A percentile compares a stretch with the other conserved stretches of the same genome.
phyloP scores from a whole-genome alignment of 2,888 invertebrate species.

The Parnassius orleans region DNA sequence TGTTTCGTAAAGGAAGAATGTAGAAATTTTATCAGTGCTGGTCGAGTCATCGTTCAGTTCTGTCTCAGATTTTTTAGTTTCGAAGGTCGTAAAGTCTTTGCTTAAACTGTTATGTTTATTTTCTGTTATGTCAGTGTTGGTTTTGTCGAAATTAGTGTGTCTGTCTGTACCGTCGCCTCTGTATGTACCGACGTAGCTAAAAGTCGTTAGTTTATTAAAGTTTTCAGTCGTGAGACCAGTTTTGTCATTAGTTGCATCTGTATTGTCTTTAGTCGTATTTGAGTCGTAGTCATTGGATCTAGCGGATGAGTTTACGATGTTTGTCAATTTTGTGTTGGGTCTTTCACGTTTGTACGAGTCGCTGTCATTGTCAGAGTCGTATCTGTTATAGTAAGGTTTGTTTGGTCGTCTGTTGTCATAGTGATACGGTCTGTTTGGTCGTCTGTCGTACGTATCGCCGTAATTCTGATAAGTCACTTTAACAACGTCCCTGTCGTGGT shows the following conservation, averaged over 20 bases:
- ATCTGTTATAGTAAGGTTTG: conserved; percentile 63
- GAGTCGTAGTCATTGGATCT: conserved; percentile 57
- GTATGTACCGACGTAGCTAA: conserved; percentile 74
- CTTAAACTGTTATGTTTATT: conserved; percentile 48
- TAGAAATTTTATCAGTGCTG: conserved; percentile 58
- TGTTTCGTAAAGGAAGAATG: conserved; percentile 67
- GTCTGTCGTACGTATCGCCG: conserved; percentile 65
- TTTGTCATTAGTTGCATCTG: conserved; percentile 37
- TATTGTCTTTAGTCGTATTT: conserved; percentile 21
- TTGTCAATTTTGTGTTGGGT: conserved; percentile 49
- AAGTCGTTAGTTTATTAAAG: conserved; percentile 70
- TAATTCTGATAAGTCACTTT: conserved; percentile 75
- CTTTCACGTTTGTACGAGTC: conserved; percentile 53
- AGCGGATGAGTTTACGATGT: conserved; percentile 58
- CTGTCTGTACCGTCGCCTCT: conserved; percentile 46
- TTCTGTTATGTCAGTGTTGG: conserved; percentile 17
- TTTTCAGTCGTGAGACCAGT: conserved; percentile 58
- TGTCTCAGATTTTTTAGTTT: conserved; percentile 39
- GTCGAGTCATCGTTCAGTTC: conserved; percentile 35
- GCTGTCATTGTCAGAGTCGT: conserved; percentile 40
- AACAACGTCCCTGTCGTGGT: conserved; percentile 65
- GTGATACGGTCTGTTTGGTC: conserved; percentile 40
- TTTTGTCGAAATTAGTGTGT: conserved; percentile 30
- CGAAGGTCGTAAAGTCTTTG: conserved; percentile 63
- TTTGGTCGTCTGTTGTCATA: conserved; percentile 60